Evolutionary conservation across 2,888 invertebrate genomes (phyloP), one percentile per base, ranked within the genome.

Genomic region (Amiota communis): DNA sequence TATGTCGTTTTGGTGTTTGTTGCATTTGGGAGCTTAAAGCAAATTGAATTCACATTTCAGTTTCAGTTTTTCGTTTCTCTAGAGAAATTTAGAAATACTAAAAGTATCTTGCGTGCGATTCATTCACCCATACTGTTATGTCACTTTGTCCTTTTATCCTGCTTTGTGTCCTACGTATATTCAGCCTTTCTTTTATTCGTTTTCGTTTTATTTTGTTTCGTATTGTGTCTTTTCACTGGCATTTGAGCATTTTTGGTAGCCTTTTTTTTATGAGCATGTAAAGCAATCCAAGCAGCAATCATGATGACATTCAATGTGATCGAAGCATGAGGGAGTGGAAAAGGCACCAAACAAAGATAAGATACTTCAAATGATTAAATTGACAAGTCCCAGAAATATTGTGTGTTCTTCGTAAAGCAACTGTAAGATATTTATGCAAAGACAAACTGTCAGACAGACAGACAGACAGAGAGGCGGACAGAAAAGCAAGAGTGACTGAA

Each of bases 21-120:
- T 20, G 61, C 61, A 15, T 13, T 23, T 61, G 61, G 53, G 12
- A 63, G 51, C 12, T 63, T 57, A 67, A 85, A 51, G 59, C 59
- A 63, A 63, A 63, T 63, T 63, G 63, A 63, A 63, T 63, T 36
- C 63, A 13, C 63, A 63, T 17, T n/a, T 46, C 12, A 46, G 36
- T 36, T 36, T 36, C 36, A 36, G 36, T 36, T 36, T 63, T 46
- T 23, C 46, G 63, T 36, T 63, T 36, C 82, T 80, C 82, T 70
- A 17, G 86, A 84, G 84, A 84, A 83, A 83, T 83, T 81, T 81
- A 68, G 59, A 75, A 84, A 83, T 76, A 75, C 77, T 75, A 61
- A 15, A 53, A 20, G 13, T 68, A 48, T 20, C 23, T 49, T 53
- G 17, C 13, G 12, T 12, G 17, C 20, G 15, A 47, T 4, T 47